Percentiles rank a stretch among this genome's conserved stretches.
These are phyloP conservation scores for Heliconius erato DNA, from an alignment of 2,888 invertebrate genomes.

Conservation along the genomic window DNA sequence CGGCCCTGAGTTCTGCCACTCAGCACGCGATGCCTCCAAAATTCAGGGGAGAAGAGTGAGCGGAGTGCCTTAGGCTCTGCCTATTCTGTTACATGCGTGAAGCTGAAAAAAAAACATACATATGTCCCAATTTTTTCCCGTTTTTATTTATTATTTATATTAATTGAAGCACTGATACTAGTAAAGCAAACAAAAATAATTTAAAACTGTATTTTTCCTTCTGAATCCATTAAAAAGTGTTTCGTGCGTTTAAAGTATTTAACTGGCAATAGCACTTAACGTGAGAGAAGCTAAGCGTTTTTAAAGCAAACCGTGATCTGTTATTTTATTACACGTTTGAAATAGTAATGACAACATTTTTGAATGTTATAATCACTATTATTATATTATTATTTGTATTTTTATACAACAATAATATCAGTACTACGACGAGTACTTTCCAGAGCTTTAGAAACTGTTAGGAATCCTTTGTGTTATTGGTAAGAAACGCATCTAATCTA, in stretches of 20 bases:
- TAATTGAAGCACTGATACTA: neutral
- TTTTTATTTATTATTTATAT: neutral
- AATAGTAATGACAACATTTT: conserved; percentile 9
- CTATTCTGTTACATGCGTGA: no score
- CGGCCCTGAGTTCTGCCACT: no score
- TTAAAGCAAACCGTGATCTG: conserved; percentile 27
- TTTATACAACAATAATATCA: neutral
- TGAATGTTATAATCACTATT: neutral
- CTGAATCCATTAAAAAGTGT: conserved; percentile 31
- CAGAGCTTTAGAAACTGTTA: neutral
- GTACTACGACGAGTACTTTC: neutral
- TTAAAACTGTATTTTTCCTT: conserved; percentile 16
- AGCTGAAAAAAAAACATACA: no score
- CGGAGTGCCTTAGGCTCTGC: no score
- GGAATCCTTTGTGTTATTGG: neutral
- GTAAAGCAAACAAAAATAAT: conserved; percentile 14
- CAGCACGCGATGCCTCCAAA: no score
- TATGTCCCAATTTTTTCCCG: neutral
- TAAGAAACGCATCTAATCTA: no score
- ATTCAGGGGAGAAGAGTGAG: no score
- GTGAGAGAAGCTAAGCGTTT: conserved; percentile 33
- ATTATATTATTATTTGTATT: neutral
- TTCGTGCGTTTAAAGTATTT: conserved; percentile 37
- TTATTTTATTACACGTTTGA: conserved; percentile 9
- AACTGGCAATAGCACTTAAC: conserved; percentile 36